These are phyloP conservation scores for Mastacembelus armatus DNA, from an alignment of 2,797 vertebrate genomes.

Conservation along the genomic window DNA sequence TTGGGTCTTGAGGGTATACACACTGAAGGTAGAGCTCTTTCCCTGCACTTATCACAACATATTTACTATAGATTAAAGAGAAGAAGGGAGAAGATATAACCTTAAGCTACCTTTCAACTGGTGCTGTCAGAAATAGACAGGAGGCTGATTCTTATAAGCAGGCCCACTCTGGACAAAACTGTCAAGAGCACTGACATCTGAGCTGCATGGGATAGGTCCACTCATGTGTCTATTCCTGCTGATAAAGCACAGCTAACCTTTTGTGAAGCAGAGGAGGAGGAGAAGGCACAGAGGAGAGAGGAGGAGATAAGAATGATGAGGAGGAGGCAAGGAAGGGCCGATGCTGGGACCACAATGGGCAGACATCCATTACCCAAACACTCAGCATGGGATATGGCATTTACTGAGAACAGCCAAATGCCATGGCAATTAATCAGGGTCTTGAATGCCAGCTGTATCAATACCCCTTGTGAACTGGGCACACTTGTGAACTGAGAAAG, in stretches of 20 bases:
- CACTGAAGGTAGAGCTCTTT: constrained; percentile 56
- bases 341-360: constrained; percentile 50
- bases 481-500: constrained; percentile 27
- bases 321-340: constrained; percentile 25
- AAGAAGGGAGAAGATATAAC: constrained; percentile 36
- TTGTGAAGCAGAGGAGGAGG: constrained; percentile 22
- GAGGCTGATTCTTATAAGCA: constrained; percentile 13
- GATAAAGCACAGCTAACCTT: constrained; percentile 66
- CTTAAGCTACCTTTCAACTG: constrained; percentile 54
- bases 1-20: constrained; percentile 55
- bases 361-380: constrained; percentile 70
- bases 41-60: constrained; percentile 44
- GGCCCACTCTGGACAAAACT: constrained; percentile 32
- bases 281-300: constrained; percentile 10
- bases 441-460: constrained; percentile 75
- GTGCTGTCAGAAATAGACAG: constrained; percentile 27
- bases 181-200: constrained; percentile 41
- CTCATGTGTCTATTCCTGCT: constrained; percentile 50
- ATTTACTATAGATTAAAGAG: constrained; percentile 57
- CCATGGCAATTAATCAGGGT: constrained; percentile 79
- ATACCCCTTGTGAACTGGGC: constrained; percentile 49
- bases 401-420: constrained; percentile 79
- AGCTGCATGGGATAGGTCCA: constrained; percentile 37
- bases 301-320: constrained; percentile 18
- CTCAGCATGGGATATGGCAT: constrained; percentile 77